Evolutionary conservation across 2,797 vertebrate species (phyloP).

Genomic region (Mus minutoides): DNA sequence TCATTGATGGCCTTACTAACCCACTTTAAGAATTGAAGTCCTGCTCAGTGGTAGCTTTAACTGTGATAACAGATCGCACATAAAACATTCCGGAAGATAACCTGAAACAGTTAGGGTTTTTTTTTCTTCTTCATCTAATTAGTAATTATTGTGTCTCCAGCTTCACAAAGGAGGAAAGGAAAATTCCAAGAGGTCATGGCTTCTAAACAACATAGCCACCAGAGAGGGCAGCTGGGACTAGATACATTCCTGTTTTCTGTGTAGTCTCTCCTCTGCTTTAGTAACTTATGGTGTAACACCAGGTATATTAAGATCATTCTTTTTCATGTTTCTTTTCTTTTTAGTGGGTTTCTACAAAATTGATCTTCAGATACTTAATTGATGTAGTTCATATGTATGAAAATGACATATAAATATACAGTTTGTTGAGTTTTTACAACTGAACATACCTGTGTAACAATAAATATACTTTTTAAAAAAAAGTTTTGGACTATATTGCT

Average conservation of each 20-base stretch:
- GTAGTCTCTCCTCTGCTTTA: not conserved
- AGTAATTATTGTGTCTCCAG: not conserved
- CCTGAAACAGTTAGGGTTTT: not conserved
- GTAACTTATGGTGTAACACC: not conserved
- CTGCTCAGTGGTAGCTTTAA: not conserved
- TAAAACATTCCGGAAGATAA: not conserved
- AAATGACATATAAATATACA: not conserved
- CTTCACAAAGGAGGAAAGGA: not conserved
- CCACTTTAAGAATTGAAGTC: not conserved
- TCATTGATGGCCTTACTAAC: slow-evolving; percentile 35
- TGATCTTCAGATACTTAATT: slow-evolving; percentile 23
- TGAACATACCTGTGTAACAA: not conserved
- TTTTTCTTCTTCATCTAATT: not conserved
- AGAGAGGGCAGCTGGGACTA: not conserved
- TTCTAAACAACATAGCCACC: not conserved
- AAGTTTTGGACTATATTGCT: not conserved
- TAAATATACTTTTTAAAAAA: slow-evolving; percentile 6
- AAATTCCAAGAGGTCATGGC: not conserved
- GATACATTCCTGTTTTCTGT: not conserved
- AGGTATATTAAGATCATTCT: not conserved
- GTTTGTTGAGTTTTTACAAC: slow-evolving; percentile 45
- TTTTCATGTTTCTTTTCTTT: not conserved
- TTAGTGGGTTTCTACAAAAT: slow-evolving; percentile 12
- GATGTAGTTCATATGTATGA: not conserved
- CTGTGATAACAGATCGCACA: not conserved